Evolutionary conservation across 2,113 vertebrate genomes (phyloP).

Genomic region (Bostrychus sinensis): DNA sequence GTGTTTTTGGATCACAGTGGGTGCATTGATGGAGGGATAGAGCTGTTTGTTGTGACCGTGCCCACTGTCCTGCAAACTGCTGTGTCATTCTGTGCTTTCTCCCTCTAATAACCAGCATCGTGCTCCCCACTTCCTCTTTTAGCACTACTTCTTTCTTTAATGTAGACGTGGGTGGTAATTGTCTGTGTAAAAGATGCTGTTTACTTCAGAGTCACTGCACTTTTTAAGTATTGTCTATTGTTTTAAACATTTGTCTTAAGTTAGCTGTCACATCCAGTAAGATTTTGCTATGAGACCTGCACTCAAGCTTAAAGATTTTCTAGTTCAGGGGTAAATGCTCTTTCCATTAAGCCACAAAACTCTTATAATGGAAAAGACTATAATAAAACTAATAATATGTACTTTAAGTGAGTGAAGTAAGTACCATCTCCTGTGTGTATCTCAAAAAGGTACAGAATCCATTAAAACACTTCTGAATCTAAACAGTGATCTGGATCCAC

Average conservation of each 20-base stretch:
- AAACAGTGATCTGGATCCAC: no score
- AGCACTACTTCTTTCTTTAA: slow-evolving; percentile 36
- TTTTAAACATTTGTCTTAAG: neutral
- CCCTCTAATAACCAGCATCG: slow-evolving; percentile 41
- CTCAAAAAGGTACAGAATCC: no score
- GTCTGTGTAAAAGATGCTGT: slow-evolving; percentile 16
- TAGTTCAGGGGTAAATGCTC: no score
- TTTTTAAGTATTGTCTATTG: neutral
- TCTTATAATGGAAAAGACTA: no score
- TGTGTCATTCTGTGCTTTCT: slow-evolving; percentile 69
- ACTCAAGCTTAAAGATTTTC: no score
- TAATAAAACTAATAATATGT: no score
- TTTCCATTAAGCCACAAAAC: no score
- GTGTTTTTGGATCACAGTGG: slow-evolving; percentile 40
- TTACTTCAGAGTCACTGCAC: slow-evolving; percentile 13
- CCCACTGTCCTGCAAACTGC: slow-evolving; percentile 66
- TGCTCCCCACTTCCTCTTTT: slow-evolving; percentile 26
- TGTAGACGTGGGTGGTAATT: slow-evolving; percentile 11
- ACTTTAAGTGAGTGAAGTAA: no score
- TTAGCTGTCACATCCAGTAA: neutral
- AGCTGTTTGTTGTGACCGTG: slow-evolving; percentile 32
- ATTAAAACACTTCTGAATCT: no score
- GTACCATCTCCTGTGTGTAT: no score
- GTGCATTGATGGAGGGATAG: slow-evolving; percentile 49
- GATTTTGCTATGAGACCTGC: no score